Evolutionary conservation across 2,797 vertebrate genomes (phyloP).

Genomic region (Anguilla marmorata): DNA sequence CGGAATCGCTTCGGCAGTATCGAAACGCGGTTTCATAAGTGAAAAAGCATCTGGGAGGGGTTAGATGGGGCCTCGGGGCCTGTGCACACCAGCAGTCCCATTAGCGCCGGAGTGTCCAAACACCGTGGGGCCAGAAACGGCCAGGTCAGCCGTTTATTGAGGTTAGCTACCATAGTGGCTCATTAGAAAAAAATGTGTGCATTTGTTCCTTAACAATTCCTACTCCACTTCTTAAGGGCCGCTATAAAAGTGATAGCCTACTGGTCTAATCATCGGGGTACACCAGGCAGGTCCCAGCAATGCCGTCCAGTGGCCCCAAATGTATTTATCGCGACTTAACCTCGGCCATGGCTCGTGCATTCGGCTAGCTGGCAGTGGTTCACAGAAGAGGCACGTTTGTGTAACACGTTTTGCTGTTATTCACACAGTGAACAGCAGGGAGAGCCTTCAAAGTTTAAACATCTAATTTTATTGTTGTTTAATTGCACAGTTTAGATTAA

Average conservation of each 20-base stretch:
- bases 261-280: not conserved
- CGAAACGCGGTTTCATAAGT: not conserved
- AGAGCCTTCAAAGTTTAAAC: slow-evolving; percentile 50
- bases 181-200: not conserved
- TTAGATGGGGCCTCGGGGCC: not conserved
- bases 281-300: not conserved
- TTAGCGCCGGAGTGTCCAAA: not conserved
- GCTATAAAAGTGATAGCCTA: not conserved
- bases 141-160: not conserved
- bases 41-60: not conserved
- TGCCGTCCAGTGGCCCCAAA: not conserved
- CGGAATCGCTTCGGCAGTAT: not conserved
- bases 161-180: not conserved
- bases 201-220: not conserved
- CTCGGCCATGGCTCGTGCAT: not conserved
- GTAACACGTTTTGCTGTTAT: slow-evolving; percentile 48
- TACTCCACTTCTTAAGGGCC: not conserved
- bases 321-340: not conserved
- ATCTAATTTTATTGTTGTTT: slow-evolving; percentile 30
- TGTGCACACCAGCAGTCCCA: not conserved
- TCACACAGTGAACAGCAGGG: slow-evolving; percentile 45
- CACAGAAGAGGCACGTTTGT: slow-evolving; percentile 39
- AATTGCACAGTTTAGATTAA: not conserved
- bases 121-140: not conserved
- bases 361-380: not conserved